phyloP scores from a whole-genome alignment of 2,113 vertebrate genomes.

The Eonycteris spelaea region DNA sequence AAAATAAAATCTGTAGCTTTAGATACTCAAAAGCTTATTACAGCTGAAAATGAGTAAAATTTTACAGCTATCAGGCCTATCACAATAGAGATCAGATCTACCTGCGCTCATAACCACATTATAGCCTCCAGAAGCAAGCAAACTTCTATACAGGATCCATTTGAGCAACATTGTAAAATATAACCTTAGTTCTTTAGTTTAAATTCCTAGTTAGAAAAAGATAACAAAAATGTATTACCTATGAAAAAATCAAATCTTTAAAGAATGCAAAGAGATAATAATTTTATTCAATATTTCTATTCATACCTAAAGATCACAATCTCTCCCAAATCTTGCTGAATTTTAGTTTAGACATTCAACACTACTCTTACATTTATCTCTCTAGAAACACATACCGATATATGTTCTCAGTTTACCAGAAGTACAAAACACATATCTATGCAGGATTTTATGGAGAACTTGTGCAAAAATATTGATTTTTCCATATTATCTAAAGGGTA shows the following conservation, averaged over 20 bases:
- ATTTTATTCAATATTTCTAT: not conserved
- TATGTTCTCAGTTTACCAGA: not conserved
- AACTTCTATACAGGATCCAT: no score
- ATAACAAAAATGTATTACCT: not conserved
- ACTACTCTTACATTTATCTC: fast-evolving
- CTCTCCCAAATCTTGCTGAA: not conserved
- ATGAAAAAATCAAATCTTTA: not conserved
- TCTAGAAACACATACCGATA: not conserved
- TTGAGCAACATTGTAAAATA: not conserved
- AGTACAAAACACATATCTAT: not conserved
- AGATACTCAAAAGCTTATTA: conserved; percentile 48
- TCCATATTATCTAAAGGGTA: not conserved
- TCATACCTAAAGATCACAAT: not conserved
- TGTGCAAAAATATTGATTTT: not conserved
- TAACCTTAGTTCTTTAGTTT: not conserved
- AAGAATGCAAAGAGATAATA: not conserved
- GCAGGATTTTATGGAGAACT: not conserved
- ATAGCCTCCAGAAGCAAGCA: not conserved
- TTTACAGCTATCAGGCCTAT: not conserved
- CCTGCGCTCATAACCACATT: not conserved
- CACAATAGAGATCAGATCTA: conserved; percentile 22
- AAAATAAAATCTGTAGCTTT: conserved; percentile 28
- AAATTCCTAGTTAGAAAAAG: not conserved
- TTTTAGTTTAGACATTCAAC: not conserved
- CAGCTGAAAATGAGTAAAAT: conserved; percentile 36